Evolutionary conservation across 2,888 invertebrate species (phyloP).

Genomic region (Ophion ellenae): DNA sequence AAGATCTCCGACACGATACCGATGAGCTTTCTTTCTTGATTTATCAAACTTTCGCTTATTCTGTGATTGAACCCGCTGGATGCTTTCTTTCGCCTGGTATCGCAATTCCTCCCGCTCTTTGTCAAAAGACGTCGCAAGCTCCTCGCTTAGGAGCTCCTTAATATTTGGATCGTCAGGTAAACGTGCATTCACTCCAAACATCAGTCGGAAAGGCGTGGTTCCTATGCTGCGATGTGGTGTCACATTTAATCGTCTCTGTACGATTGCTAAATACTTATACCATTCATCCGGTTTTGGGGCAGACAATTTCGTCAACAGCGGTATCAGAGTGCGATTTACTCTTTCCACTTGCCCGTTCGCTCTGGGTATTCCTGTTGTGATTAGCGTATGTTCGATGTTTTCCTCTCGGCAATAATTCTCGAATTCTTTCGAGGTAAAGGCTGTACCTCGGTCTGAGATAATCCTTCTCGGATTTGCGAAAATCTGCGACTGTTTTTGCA

Average conservation of each 20-base stretch:
- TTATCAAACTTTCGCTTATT: neutral
- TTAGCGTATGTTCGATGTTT: constrained; percentile 74
- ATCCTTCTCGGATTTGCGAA: constrained; percentile 79
- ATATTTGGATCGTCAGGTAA: neutral
- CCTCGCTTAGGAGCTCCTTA: neutral
- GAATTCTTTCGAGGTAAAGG: constrained; percentile 78
- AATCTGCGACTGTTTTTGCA: constrained; percentile 69
- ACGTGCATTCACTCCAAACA: constrained; percentile 15
- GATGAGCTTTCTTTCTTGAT: neutral
- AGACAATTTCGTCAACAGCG: constrained; percentile 76
- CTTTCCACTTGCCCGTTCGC: constrained; percentile 2
- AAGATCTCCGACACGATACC: neutral
- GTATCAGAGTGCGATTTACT: constrained; percentile 71
- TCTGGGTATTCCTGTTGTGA: constrained; percentile 70
- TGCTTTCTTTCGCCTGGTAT: neutral
- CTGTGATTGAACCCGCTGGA: neutral
- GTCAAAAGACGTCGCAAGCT: neutral
- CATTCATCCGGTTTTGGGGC: constrained; percentile 72
- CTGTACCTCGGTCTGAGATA: constrained; percentile 77
- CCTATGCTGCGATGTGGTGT: constrained; percentile 68
- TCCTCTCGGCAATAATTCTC: constrained; percentile 76
- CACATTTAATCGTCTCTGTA: neutral
- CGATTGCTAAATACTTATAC: constrained; percentile 66
- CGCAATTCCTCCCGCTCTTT: neutral
- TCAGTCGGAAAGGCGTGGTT: constrained; percentile 34